Evolutionary conservation across 2,888 invertebrate species (phyloP).

Genomic region (Agriopis aurantiaria): DNA sequence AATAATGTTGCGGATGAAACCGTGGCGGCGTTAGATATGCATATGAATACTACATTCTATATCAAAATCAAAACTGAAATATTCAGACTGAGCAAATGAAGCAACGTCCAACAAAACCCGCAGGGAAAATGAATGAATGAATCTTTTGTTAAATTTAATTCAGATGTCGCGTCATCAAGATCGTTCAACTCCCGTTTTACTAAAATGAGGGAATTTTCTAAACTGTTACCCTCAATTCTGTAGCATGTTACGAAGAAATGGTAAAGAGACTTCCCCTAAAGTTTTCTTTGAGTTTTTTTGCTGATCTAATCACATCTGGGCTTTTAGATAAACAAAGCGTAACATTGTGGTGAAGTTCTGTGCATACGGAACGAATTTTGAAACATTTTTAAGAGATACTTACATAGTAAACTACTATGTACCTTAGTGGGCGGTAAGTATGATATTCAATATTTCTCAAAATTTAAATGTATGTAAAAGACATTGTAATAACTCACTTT

Average conservation of each 20-base stretch:
- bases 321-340: conserved; percentile 31
- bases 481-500: too few species aligned
- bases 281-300: conserved; percentile 46
- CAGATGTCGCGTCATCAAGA: conserved; percentile 51
- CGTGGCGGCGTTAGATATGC: too few species aligned
- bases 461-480: too few species aligned
- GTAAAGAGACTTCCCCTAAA: conserved; percentile 36
- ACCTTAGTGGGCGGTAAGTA: not conserved
- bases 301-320: conserved; percentile 28
- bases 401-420: not conserved
- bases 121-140: conserved; percentile 49
- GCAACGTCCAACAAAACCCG: conserved; percentile 34
- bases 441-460: too few species aligned
- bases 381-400: not conserved
- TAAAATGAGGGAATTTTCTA: conserved; percentile 58
- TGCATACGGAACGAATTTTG: conserved; percentile 11
- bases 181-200: conserved; percentile 56
- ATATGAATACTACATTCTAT: not conserved
- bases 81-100: conserved; percentile 29
- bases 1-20: too few species aligned
- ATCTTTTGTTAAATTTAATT: conserved; percentile 56
- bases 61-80: conserved; percentile 1
- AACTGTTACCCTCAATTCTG: conserved; percentile 60
- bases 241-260: conserved; percentile 53
- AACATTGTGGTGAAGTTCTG: conserved; percentile 10